These are phyloP conservation scores for Pseudolycoriella hygida DNA, from an alignment of 2,888 invertebrate species.

Conservation along the genomic window DNA sequence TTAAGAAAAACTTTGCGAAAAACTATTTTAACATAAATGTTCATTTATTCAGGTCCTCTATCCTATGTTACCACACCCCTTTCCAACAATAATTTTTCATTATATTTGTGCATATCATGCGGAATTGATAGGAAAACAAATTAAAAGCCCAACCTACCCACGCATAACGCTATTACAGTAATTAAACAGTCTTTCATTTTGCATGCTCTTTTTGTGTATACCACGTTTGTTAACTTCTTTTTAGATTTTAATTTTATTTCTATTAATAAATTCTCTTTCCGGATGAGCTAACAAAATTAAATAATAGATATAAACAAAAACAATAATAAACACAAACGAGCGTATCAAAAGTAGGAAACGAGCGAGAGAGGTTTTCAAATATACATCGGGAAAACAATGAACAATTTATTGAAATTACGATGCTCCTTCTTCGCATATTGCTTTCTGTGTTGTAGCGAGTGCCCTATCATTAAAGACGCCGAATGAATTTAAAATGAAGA, in stretches of 20 bases:
- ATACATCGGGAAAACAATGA: no score
- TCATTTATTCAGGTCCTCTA: no score
- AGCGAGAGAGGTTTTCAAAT: no score
- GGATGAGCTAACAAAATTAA: neutral
- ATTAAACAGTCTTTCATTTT: neutral
- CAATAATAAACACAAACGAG: no score
- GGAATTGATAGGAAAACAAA: neutral
- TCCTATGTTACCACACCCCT: neutral
- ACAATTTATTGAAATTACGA: no score
- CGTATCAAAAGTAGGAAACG: no score
- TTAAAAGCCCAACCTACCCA: neutral
- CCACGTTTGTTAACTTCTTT: no score
- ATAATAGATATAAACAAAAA: neutral
- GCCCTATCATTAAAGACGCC: conserved; percentile 4
- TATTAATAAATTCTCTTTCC: neutral
- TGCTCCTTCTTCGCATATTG: no score
- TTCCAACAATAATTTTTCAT: neutral
- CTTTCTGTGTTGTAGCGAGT: neutral
- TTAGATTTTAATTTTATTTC: no score
- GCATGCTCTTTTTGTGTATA: neutral
- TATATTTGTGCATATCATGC: neutral
- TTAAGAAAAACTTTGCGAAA: no score
- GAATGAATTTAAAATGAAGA: neutral
- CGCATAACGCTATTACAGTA: conserved; percentile 1
- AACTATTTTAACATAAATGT: no score